Percentiles rank a stretch among this genome's conserved stretches.
Conservation (phyloP, 2,888 invertebrate genomes). For the Linnaemya vulpina region DNA sequence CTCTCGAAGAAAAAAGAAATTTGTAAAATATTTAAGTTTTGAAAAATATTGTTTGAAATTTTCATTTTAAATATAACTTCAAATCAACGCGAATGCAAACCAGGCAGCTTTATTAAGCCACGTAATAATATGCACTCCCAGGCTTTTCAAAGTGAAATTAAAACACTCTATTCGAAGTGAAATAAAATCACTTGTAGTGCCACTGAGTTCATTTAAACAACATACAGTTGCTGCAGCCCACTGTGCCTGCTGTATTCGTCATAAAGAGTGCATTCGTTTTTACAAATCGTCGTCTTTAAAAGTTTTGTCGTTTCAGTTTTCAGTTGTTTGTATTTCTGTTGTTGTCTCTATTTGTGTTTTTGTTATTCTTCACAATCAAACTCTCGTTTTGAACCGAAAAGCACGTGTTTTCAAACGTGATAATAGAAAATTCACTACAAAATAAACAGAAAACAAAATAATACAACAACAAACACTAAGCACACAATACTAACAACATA, state of each 20-base stretch:
- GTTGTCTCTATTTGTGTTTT: slow-evolving; percentile 39
- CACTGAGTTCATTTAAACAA: no score
- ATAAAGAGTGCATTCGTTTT: slow-evolving; percentile 38
- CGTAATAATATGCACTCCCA: no score
- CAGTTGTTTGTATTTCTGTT: slow-evolving; percentile 31
- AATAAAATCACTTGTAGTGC: no score
- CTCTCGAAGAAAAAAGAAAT: no score
- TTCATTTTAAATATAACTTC: no score
- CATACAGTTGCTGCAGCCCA: not conserved
- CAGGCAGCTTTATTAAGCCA: no score
- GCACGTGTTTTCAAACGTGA: slow-evolving; percentile 82
- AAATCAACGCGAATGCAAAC: no score
- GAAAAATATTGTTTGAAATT: no score
- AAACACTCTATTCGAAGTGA: no score
- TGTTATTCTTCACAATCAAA: slow-evolving; percentile 61
- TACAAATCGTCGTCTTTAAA: slow-evolving; percentile 41
- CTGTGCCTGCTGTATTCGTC: slow-evolving; percentile 25
- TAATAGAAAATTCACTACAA: slow-evolving; percentile 77
- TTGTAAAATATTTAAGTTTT: no score
- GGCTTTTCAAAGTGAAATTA: no score
- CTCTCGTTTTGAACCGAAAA: slow-evolving; percentile 72
- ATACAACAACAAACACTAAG: slow-evolving; percentile 74
- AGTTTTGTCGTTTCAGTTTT: slow-evolving; percentile 40
- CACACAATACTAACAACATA: slow-evolving; percentile 74
- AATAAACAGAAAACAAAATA: slow-evolving; percentile 73